phyloP scores from a whole-genome alignment of 1,140 invertebrate genomes.

The Drosophila pandora region DNA sequence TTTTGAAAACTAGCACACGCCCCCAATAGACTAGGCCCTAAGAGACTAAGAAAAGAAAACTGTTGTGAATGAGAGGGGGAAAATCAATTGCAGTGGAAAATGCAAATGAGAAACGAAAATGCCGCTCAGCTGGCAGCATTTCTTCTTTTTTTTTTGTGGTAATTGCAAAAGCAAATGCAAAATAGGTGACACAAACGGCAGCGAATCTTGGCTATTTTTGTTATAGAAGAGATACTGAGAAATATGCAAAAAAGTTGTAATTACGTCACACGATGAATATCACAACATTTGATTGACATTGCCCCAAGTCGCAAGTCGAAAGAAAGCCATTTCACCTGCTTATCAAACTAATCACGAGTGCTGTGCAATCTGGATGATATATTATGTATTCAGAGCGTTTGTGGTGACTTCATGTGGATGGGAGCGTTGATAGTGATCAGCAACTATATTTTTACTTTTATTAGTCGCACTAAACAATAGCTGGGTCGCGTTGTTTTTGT shows the following conservation, averaged over 20 bases:
- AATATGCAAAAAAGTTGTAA: constrained; percentile 13
- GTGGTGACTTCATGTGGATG: constrained; percentile 38
- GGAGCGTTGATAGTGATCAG: constrained; percentile 37
- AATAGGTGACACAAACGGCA: constrained; percentile 60
- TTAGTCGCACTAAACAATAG: constrained; percentile 22
- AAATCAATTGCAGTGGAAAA: constrained; percentile 54
- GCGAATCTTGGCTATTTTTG: constrained; percentile 66
- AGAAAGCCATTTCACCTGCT: constrained; percentile 35
- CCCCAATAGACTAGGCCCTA: constrained; percentile 40
- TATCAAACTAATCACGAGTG: constrained; percentile 17
- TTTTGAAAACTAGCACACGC: constrained; percentile 51
- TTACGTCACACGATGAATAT: constrained; percentile 38
- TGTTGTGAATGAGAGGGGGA: constrained; percentile 7
- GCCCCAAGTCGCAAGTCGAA: neutral
- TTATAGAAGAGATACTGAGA: constrained; percentile 38
- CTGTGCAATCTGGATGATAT: constrained; percentile 13
- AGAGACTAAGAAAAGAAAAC: constrained; percentile 20
- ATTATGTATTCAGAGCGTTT: constrained; percentile 11
- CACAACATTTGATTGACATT: constrained; percentile 1
- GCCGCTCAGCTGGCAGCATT: constrained; percentile 48
- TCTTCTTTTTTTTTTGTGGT: constrained; percentile 35
- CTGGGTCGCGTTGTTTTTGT: constrained; percentile 27
- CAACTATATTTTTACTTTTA: constrained; percentile 37
- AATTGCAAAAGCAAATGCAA: constrained; percentile 58
- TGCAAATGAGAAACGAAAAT: constrained; percentile 59